Evolutionary conservation across 2,888 invertebrate species (phyloP).

Genomic region (Notodonta ziczac): DNA sequence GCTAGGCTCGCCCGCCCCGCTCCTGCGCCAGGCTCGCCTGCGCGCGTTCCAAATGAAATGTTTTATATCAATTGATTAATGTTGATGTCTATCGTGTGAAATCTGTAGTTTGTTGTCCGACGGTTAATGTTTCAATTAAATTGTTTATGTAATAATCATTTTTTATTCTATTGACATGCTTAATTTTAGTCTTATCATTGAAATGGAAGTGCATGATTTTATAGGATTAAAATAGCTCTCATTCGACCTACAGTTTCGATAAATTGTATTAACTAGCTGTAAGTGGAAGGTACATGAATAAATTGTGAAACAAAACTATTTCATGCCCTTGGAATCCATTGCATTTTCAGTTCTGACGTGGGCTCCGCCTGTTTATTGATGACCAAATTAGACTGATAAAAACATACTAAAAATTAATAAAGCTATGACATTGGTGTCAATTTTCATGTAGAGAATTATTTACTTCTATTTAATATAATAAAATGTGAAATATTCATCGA

Average conservation of each 20-base stretch:
- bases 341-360: constrained; percentile 52
- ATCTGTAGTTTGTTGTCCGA: constrained; percentile 82
- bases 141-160: constrained; percentile 81
- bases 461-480: constrained; percentile 42
- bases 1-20: constrained; percentile 45
- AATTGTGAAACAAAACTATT: constrained; percentile 54
- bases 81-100: constrained; percentile 74
- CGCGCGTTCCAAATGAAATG: constrained; percentile 46
- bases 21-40: constrained; percentile 40
- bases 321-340: constrained; percentile 60
- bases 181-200: constrained; percentile 77
- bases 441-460: constrained; percentile 56
- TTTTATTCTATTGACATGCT: constrained; percentile 82
- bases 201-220: constrained; percentile 73
- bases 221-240: constrained; percentile 77
- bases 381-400: constrained; percentile 73
- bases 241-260: constrained; percentile 63
- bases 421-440: constrained; percentile 56
- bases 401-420: constrained; percentile 47
- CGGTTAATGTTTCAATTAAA: constrained; percentile 80
- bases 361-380: constrained; percentile 67
- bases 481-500: constrained; percentile 30
- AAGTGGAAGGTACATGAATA: constrained; percentile 56
- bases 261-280: constrained; percentile 70
- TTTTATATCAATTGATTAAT: constrained; percentile 63